These are phyloP conservation scores for Platygyra sinensis DNA, from an alignment of 64 coral and sea anemone species.

Conservation along the genomic window DNA sequence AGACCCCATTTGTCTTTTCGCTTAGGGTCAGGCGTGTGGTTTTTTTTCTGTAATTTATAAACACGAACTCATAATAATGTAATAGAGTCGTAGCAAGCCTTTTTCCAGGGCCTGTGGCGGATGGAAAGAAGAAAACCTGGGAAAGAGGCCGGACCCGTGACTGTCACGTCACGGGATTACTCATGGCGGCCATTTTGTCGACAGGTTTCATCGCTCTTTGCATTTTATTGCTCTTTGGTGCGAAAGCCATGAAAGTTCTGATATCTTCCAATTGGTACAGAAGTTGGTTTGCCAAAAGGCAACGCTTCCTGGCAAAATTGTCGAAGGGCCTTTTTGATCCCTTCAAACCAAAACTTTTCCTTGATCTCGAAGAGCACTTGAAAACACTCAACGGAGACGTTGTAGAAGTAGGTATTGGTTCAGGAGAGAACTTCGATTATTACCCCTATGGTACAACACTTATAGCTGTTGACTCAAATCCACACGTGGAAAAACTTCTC, in stretches of 20 bases:
- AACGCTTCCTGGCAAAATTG: background rate
- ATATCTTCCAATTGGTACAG: background rate
- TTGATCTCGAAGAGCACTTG: background rate
- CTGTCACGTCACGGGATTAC: too few species aligned
- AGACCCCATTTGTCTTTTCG: too few species aligned
- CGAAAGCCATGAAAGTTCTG: background rate
- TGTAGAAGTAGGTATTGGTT: slow-evolving; percentile 21
- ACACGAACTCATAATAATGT: too few species aligned
- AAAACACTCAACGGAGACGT: slow-evolving; percentile 11
- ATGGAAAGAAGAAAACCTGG: too few species aligned
- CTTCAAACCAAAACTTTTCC: background rate
- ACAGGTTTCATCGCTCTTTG: background rate
- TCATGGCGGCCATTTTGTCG: too few species aligned
- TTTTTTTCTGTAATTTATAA: too few species aligned
- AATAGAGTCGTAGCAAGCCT: too few species aligned
- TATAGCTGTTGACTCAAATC: slow-evolving; percentile 3
- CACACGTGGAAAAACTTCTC: background rate
- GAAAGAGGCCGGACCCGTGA: too few species aligned
- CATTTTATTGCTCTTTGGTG: background rate
- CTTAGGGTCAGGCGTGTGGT: too few species aligned
- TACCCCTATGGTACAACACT: slow-evolving; percentile 11
- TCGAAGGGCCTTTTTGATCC: background rate
- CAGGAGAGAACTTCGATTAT: slow-evolving; percentile 6
- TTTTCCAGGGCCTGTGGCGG: too few species aligned
- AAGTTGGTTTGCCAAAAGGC: background rate